Conservation (phyloP, 2,797 vertebrate species). For the Falco naumanni region DNA sequence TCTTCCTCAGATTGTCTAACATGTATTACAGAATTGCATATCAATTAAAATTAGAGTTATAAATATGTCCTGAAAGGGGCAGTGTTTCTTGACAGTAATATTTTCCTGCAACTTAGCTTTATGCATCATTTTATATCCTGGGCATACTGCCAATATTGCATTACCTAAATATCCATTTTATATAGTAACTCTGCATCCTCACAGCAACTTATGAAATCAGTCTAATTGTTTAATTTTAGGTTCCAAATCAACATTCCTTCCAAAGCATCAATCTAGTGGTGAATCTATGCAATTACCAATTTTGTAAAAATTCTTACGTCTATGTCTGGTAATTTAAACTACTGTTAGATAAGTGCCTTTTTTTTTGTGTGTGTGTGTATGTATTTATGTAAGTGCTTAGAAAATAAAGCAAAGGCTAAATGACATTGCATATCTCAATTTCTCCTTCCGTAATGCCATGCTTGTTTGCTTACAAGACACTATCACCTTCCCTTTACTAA, state of each 20-base stretch:
- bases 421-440: neutral
- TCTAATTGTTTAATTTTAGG: conserved; percentile 66
- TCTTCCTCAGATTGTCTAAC: neutral
- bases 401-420: neutral
- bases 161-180: conserved; percentile 60
- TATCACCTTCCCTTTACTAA: neutral
- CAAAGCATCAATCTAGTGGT: conserved; percentile 58
- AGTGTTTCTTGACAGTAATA: conserved; percentile 43
- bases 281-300: conserved; percentile 60
- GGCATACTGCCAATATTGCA: conserved; percentile 38
- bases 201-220: conserved; percentile 57
- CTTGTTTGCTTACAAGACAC: neutral
- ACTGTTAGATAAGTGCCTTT: neutral
- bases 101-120: conserved; percentile 28
- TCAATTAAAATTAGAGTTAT: conserved; percentile 2
- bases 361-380: neutral
- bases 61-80: conserved; percentile 16
- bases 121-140: conserved; percentile 27
- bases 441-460: neutral
- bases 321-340: neutral
- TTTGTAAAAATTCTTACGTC: neutral
- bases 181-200: conserved; percentile 54
- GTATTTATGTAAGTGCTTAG: neutral
- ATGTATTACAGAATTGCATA: neutral
- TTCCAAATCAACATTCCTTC: conserved; percentile 50